These are phyloP conservation scores for Eledone cirrhosa DNA, from an alignment of 2,888 invertebrate genomes.

Conservation along the genomic window DNA sequence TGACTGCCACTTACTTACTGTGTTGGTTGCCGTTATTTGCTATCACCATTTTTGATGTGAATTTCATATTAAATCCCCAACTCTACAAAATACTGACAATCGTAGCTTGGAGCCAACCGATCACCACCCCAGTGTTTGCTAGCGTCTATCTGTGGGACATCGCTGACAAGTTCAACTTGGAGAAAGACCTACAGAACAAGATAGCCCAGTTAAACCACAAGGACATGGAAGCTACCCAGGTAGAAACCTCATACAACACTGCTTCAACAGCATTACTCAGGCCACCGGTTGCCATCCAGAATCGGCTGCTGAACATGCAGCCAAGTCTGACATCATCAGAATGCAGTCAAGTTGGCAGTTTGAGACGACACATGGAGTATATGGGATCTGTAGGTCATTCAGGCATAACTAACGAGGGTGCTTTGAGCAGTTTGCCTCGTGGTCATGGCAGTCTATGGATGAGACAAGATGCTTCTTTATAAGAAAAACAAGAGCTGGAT, in stretches of 20 bases:
- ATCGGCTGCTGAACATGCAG: neutral
- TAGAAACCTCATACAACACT: slow-evolving; percentile 9
- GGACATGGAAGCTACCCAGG: slow-evolving; percentile 15
- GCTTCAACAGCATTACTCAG: neutral
- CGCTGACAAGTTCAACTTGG: slow-evolving; percentile 43
- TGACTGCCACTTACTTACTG: slow-evolving; percentile 74
- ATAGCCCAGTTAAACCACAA: slow-evolving; percentile 47
- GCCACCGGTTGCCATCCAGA: neutral
- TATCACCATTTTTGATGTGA: slow-evolving; percentile 74
- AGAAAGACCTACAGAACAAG: slow-evolving; percentile 49
- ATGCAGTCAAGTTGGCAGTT: slow-evolving; percentile 5
- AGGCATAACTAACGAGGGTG: slow-evolving; percentile 18
- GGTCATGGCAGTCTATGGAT: neutral
- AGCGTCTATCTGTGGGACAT: slow-evolving; percentile 55
- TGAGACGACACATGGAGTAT: neutral
- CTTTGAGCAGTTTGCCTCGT: neutral
- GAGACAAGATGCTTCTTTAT: slow-evolving; percentile 4
- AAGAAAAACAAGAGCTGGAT: neutral
- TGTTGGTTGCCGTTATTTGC: slow-evolving; percentile 93
- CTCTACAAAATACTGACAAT: slow-evolving; percentile 64
- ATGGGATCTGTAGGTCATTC: neutral
- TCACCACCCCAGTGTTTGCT: slow-evolving; percentile 62
- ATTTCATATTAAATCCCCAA: slow-evolving; percentile 50
- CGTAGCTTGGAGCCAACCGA: slow-evolving; percentile 63
- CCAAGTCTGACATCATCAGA: neutral